Base-by-base conservation (phyloP, 2,888 invertebrate genomes). In the Bugulina stolonifera region DNA sequence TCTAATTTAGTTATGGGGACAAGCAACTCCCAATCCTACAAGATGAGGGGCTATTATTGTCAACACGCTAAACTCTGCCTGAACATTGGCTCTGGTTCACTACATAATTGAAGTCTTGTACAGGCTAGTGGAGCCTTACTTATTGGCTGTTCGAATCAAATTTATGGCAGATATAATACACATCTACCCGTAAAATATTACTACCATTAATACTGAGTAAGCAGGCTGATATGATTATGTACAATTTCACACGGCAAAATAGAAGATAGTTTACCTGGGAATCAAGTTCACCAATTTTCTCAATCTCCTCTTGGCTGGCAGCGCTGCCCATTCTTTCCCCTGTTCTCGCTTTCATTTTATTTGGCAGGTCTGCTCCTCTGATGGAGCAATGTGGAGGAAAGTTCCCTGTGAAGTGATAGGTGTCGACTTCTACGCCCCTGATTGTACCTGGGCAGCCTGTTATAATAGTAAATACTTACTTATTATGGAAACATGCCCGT, bases 321-420 rank as follows among this genome's bases (percentile, higher is more conserved):
- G 74, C 74, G 18, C 74, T 73, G 18, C 79, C 79, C 71, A 77
- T 75, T 25, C 71, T 27, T n/a, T 70, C 70, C 1, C 72, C 72
- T 29, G 18, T 22, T n/a, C 74, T 54, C 1, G 69, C 35, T 14
- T 55, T 32, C 5, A 71, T 34, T 1, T 57, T 73, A 69, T 74
- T 73, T 5, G 74, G 64, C 14, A 80, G 55, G 71, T 74, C 73
- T 23, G 77, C 78, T 27, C 77, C 79, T 71, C 79, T 79, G 69
- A 80, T 73, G 0, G 80, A 80, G 69, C 75, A 75, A 34, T 74
- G 64, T 5, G 78, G 79, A 18, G 78, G 75, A 72, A 76, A 79
- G 72, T 80, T 80, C 29, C 80, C 80, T 32, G 78, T 78, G 73
- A 80, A 80, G 72, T 74, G 78, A 1, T 76, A 77, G 0, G 80